These are phyloP conservation scores for Philaethria dido DNA, from an alignment of 2,888 invertebrate species.

Conservation along the genomic window DNA sequence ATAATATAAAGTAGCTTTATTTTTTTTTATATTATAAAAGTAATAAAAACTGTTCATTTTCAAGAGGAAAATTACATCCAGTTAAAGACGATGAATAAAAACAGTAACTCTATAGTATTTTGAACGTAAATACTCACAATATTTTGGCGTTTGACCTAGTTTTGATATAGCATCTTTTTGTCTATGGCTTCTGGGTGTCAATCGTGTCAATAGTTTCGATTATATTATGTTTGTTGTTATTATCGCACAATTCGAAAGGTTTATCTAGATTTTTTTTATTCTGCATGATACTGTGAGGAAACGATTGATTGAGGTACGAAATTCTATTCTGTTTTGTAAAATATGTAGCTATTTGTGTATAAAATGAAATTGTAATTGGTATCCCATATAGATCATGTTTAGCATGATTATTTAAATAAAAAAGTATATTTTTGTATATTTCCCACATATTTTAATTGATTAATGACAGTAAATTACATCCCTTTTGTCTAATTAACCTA, in stretches of 20 bases:
- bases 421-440: not conserved
- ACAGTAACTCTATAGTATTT: not conserved
- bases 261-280: conserved; percentile 26
- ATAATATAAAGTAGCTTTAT: no score
- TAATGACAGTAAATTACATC: not conserved
- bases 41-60: not conserved
- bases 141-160: conserved; percentile 36
- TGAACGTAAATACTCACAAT: not conserved
- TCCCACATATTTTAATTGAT: not conserved
- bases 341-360: not conserved
- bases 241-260: conserved; percentile 42
- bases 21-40: not conserved
- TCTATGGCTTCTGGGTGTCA: conserved; percentile 62
- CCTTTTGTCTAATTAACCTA: not conserved
- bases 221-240: conserved; percentile 51
- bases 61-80: not conserved
- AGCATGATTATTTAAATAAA: conserved; percentile 32
- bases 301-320: conserved; percentile 21
- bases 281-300: conserved; percentile 8
- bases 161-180: conserved; percentile 42
- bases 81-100: not conserved
- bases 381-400: conserved; percentile 31
- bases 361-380: conserved; percentile 28
- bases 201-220: conserved; percentile 56
- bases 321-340: not conserved